phyloP scores from a whole-genome alignment of 1,140 invertebrate species.

The Polypedilum pembai region DNA sequence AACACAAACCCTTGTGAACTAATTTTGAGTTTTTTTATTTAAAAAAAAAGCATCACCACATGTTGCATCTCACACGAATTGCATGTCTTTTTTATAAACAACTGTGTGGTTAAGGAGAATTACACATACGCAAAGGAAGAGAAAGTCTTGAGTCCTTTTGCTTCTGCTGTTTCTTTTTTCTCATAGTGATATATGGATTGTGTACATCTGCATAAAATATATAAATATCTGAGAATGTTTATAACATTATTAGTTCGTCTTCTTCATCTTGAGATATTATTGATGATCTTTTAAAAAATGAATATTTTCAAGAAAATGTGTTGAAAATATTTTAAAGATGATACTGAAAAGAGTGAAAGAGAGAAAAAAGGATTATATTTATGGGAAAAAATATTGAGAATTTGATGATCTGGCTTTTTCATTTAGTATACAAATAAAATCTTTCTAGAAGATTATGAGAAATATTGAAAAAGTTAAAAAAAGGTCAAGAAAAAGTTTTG shows the following conservation, averaged over 20 bases:
- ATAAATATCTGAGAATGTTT: neutral
- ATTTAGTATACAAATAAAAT: no score
- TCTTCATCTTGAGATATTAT: neutral
- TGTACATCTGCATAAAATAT: neutral
- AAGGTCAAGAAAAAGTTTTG: no score
- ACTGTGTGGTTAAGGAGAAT: neutral
- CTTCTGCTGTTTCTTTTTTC: neutral
- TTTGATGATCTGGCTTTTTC: no score
- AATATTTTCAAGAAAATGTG: no score
- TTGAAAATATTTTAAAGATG: no score
- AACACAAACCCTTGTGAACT: neutral
- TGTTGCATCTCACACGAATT: neutral
- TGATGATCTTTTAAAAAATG: neutral
- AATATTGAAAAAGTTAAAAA: no score
- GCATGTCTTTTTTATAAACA: neutral
- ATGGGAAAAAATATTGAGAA: no score
- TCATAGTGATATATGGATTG: conserved; percentile 17
- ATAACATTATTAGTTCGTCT: neutral
- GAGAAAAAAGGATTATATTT: no score
- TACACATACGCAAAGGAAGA: conserved; percentile 3
- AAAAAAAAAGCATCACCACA: neutral
- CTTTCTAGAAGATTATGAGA: no score
- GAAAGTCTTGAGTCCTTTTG: neutral
- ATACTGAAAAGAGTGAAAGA: no score
- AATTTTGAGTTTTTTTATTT: neutral